phyloP scores from a whole-genome alignment of 1,140 invertebrate genomes.

The Aphis gossypii region DNA sequence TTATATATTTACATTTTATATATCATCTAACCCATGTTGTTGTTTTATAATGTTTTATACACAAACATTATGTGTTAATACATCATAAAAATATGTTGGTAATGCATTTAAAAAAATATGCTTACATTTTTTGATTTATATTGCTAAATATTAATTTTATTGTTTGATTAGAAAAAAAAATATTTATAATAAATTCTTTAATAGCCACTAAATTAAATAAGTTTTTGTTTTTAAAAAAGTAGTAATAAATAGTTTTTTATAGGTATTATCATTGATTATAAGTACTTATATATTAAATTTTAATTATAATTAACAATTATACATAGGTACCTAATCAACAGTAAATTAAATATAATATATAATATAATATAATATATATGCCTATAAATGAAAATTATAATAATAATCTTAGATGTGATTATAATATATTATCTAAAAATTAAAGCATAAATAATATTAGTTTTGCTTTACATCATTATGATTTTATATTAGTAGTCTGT shows the following conservation, averaged over 20 bases:
- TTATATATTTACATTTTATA: neutral
- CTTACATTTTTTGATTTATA: neutral
- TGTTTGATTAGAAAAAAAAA: too few relatives aligned
- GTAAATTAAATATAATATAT: too few relatives aligned
- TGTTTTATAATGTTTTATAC: neutral
- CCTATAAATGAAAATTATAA: neutral
- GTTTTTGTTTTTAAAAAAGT: too few relatives aligned
- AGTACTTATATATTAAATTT: too few relatives aligned
- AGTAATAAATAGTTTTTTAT: too few relatives aligned
- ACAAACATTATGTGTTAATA: neutral
- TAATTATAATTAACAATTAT: too few relatives aligned
- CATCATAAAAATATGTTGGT: neutral
- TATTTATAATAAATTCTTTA: neutral
- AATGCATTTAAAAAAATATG: neutral
- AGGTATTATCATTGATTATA: too few relatives aligned
- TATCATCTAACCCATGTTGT: too few relatives aligned
- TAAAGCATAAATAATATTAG: neutral
- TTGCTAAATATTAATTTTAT: neutral
- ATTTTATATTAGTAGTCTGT: conserved; percentile 9
- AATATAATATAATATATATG: too few relatives aligned
- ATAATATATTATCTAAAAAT: neutral
- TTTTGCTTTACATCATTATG: neutral
- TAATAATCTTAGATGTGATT: neutral
- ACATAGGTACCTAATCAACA: too few relatives aligned
- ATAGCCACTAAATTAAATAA: neutral